phyloP scores from a whole-genome alignment of 1,140 invertebrate species.

The Mylabris phalerata region DNA sequence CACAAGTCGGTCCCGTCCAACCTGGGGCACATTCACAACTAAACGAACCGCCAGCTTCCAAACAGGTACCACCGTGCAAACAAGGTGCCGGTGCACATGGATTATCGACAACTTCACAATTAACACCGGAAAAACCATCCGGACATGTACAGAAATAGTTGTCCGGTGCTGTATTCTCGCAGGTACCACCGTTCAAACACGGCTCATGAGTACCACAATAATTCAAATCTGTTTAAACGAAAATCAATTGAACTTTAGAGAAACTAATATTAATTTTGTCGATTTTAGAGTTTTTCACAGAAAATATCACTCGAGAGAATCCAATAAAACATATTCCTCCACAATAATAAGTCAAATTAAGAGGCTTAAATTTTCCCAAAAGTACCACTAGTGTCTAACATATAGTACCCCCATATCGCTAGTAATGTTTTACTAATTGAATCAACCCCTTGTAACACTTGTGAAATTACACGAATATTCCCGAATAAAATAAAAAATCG shows the following conservation, averaged over 20 bases:
- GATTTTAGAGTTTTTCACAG: too few species aligned
- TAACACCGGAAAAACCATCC: constrained; percentile 82
- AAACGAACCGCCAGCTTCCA: constrained; percentile 49
- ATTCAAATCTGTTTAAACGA: constrained; percentile 73
- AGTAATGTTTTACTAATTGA: neutral
- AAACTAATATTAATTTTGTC: too few species aligned
- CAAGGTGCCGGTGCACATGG: constrained; percentile 87
- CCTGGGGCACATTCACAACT: constrained; percentile 79
- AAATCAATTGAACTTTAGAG: neutral
- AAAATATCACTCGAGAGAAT: too few species aligned
- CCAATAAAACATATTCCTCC: too few species aligned
- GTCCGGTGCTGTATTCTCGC: constrained; percentile 89
- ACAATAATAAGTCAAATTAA: too few species aligned
- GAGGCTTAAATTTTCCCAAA: too few species aligned
- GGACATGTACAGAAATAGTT: constrained; percentile 87
- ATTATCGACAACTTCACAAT: constrained; percentile 87
- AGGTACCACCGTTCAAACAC: constrained; percentile 91
- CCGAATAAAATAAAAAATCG: too few species aligned
- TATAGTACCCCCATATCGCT: neutral
- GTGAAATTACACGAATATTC: too few species aligned
- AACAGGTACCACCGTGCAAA: constrained; percentile 75
- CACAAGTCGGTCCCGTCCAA: constrained; percentile 77
- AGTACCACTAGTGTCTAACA: neutral
- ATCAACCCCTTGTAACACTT: neutral
- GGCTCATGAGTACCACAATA: constrained; percentile 96